Percentiles rank a stretch among this genome's conserved stretches.
Conservation (phyloP, 2,888 invertebrate genomes). For the Acleris literana region DNA sequence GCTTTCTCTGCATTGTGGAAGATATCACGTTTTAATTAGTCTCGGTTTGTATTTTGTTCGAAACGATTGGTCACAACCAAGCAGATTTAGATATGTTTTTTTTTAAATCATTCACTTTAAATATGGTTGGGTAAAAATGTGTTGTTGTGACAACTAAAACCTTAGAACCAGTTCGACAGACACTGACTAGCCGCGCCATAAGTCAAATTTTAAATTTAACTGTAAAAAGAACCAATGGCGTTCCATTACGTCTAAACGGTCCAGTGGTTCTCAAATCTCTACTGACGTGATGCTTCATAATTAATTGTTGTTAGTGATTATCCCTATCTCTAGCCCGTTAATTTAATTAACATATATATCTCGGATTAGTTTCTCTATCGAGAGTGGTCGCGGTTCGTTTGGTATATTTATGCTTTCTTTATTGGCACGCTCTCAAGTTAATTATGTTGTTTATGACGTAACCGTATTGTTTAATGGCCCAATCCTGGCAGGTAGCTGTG, state of each 20-base stretch:
- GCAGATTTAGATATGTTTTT: too few species aligned
- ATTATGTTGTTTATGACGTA: conserved; percentile 20
- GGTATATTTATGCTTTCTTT: conserved; percentile 23
- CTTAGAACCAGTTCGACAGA: background rate
- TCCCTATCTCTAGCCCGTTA: conserved; percentile 8
- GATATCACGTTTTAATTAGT: too few species aligned
- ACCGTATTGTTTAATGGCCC: conserved; percentile 14
- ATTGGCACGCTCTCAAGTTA: conserved; percentile 21
- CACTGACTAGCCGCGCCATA: background rate
- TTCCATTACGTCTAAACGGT: conserved; percentile 5
- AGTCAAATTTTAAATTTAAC: background rate
- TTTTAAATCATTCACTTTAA: too few species aligned
- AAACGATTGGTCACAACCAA: too few species aligned
- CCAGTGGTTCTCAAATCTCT: conserved; percentile 21
- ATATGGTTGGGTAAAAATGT: too few species aligned
- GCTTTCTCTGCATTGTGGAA: background rate
- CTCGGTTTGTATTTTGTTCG: too few species aligned
- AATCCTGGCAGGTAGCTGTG: background rate
- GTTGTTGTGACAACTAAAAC: too few species aligned
- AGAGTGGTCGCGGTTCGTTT: conserved; percentile 32
- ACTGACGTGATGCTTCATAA: conserved; percentile 17
- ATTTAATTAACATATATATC: conserved; percentile 3
- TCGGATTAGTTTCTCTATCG: conserved; percentile 28
- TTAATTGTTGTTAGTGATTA: conserved; percentile 19
- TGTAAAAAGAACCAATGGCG: conserved; percentile 4